Conservation (phyloP, 2,888 invertebrate species). For the Drosophila pegasa region DNA sequence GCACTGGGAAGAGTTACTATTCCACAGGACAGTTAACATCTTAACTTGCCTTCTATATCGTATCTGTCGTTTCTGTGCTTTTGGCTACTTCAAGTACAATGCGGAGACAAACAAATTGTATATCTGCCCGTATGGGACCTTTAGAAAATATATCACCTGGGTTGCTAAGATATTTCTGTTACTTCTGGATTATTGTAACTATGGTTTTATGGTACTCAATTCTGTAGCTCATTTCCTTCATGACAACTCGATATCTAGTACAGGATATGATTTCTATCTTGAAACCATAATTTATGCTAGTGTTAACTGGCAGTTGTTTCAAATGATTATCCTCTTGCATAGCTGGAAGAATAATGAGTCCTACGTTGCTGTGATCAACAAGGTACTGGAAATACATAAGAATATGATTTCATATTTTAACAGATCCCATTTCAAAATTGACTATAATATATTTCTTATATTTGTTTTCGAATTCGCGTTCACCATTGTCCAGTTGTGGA, state of each 20-base stretch:
- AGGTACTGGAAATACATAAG: neutral
- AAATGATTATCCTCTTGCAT: neutral
- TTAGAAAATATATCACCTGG: neutral
- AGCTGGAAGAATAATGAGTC: neutral
- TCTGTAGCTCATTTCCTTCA: neutral
- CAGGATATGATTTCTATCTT: slow-evolving; percentile 1
- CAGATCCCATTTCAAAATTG: neutral
- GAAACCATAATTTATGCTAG: neutral
- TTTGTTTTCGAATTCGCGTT: neutral
- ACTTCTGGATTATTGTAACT: accelerated
- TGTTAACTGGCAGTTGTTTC: neutral
- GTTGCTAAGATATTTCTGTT: neutral
- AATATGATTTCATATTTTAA: neutral
- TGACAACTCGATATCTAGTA: neutral
- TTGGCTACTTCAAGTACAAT: slow-evolving; percentile 8
- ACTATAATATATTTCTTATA: neutral
- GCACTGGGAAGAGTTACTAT: neutral
- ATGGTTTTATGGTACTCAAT: neutral
- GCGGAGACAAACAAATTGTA: neutral
- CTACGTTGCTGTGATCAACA: neutral
- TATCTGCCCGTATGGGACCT: neutral
- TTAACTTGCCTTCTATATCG: neutral
- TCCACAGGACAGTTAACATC: neutral
- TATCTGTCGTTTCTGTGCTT: slow-evolving; percentile 1
- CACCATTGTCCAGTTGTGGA: neutral